These are phyloP conservation scores for Ennomos fuscantarius DNA, from an alignment of 2,888 invertebrate species.

Conservation along the genomic window DNA sequence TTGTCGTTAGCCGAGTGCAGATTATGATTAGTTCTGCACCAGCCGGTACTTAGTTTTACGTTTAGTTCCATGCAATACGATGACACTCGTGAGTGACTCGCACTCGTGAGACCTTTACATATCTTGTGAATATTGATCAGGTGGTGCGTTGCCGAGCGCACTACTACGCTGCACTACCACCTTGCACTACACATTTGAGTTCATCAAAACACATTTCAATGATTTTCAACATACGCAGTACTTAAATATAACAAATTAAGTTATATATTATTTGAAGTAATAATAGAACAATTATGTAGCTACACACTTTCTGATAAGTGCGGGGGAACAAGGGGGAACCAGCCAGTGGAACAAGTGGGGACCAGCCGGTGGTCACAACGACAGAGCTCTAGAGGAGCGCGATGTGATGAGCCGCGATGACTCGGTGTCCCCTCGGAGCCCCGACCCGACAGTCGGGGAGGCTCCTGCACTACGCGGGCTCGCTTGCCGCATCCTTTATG, in stretches of 20 bases:
- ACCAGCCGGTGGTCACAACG: conserved; percentile 15
- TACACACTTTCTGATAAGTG: too few species aligned
- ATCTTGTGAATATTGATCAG: conserved; percentile 3
- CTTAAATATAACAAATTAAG: too few species aligned
- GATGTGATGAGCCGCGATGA: conserved; percentile 19
- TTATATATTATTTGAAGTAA: too few species aligned
- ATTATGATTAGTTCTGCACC: too few species aligned
- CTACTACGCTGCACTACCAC: neutral
- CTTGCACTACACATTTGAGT: neutral
- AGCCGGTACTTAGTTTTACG: too few species aligned
- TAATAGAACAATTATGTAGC: too few species aligned
- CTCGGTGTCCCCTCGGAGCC: conserved; percentile 17
- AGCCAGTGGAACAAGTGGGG: conserved; percentile 1
- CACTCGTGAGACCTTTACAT: conserved; percentile 5
- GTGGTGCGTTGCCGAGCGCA: too few species aligned
- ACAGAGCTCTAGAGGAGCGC: conserved; percentile 7
- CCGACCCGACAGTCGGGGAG: conserved; percentile 39
- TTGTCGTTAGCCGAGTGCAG: too few species aligned
- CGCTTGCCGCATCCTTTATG: too few species aligned
- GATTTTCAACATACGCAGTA: too few species aligned
- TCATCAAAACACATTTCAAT: neutral
- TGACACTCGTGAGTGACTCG: neutral
- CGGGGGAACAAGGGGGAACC: neutral
- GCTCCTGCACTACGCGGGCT: too few species aligned
- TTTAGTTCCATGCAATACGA: neutral